Percentiles rank a stretch among this genome's conserved stretches.
These are phyloP conservation scores for Brachyrhaphis roseni DNA, from an alignment of 2,797 vertebrate genomes.

Conservation along the genomic window DNA sequence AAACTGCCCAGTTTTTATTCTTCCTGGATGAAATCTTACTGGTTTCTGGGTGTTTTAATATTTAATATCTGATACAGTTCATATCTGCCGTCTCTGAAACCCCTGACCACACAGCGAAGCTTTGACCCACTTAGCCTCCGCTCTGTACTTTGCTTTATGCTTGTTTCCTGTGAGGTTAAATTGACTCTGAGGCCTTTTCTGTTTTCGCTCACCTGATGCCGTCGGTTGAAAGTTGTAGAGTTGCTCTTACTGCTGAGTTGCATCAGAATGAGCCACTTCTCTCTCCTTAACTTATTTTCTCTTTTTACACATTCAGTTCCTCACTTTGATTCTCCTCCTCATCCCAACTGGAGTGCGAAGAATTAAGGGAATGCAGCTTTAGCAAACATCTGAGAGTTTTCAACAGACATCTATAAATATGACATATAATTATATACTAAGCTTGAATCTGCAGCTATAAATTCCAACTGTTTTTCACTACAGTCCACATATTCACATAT, in stretches of 20 bases:
- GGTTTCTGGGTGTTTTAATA: not conserved
- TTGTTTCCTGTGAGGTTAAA: not conserved
- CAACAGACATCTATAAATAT: not conserved
- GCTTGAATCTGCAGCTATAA: not conserved
- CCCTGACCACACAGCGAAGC: not conserved
- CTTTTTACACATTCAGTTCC: not conserved
- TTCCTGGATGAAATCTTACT: not conserved
- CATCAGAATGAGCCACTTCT: not conserved
- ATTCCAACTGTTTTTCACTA: not conserved
- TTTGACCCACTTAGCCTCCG: not conserved
- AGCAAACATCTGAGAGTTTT: not conserved
- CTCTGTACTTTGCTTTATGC: not conserved
- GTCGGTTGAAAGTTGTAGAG: not conserved
- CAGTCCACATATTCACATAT: not conserved
- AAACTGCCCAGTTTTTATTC: not conserved
- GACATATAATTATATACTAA: not conserved
- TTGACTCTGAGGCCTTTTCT: not conserved
- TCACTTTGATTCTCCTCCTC: not conserved
- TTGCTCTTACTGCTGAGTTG: not conserved
- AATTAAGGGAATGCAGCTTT: not conserved
- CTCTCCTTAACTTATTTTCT: not conserved
- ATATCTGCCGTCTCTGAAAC: not conserved
- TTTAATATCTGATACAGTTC: not conserved
- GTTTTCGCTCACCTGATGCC: not conserved
- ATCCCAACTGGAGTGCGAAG: not conserved